Evolutionary conservation across 2,113 vertebrate genomes (phyloP), one percentile per base, ranked within the genome.

Genomic region (Ailuropoda melanoleuca): DNA sequence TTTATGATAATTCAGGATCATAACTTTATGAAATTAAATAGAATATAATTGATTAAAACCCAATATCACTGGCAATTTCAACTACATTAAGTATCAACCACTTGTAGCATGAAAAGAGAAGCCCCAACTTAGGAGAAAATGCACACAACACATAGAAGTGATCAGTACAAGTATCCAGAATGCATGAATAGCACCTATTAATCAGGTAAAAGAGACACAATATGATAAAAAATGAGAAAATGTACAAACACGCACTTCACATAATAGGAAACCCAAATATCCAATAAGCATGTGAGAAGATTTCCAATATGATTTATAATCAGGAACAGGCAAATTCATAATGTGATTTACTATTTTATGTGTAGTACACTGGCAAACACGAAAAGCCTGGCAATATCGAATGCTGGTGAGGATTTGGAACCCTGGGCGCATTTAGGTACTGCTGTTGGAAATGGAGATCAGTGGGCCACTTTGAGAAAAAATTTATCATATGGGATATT

Each of bases 1-100:
- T 94, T 50, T 87, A n/a, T 82, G 83, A 39, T 3, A 64, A 29
- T 58, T 87, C 58, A 75, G 21, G 23, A 81, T 75, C 29, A 75
- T 60, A 50, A n/a, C 14, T 53, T 86, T 77, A 21, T 55, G 15
- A 75, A 70, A 58, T 94, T 80, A 97, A 80, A 62, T 68, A 72
- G 12, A 53, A n/a, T 87, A 78, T 18, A 90, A 80, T 74, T 39
- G 46, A 18, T 60, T 93, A 96, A 96, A 86, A 43, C 5, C 29
- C 1, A 62, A 23, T 34, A 39, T 64, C 55, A 88, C 48, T 92
- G 55, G 81, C 29, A 34, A 78, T 81, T 89, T 97, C 24, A 50
- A 81, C 29, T 68, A 31, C 6, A 37, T 55, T 91, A 81, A 60
- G 15, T 80, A 31, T 24, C 24, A 62, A 77, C 10, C 8, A 62